Evolutionary conservation across 2,888 invertebrate genomes (phyloP).

Genomic region (Ornithoptera alexandrae): DNA sequence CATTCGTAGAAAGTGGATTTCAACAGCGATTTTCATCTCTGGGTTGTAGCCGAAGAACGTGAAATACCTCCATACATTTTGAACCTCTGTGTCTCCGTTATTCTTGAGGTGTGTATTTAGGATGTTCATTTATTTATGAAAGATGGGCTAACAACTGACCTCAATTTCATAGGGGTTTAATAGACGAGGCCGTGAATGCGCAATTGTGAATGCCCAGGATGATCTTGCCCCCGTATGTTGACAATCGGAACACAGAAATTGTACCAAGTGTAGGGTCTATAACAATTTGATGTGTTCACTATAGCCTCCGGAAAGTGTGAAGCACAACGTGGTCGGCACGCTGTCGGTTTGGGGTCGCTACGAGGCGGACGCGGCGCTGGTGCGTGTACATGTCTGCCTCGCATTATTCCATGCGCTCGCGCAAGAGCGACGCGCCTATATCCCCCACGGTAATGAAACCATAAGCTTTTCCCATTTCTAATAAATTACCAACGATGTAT

Average conservation of each 20-base stretch:
- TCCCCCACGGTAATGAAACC: slow-evolving; percentile 85
- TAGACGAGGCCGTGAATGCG: not conserved
- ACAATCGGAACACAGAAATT: too few species aligned
- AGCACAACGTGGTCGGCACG: slow-evolving; percentile 88
- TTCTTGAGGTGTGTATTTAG: slow-evolving; percentile 61
- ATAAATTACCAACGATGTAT: not conserved
- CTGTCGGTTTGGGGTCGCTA: slow-evolving; percentile 86
- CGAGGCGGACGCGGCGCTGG: slow-evolving; percentile 41
- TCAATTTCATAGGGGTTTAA: not conserved
- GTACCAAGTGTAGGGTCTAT: too few species aligned
- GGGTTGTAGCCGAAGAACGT: slow-evolving; percentile 93
- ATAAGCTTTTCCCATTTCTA: not conserved
- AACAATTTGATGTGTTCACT: not conserved
- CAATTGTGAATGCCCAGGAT: not conserved
- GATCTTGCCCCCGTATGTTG: too few species aligned
- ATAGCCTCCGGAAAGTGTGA: slow-evolving; percentile 92
- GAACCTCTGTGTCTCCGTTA: slow-evolving; percentile 86
- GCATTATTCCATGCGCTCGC: slow-evolving; percentile 93
- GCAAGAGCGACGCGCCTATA: slow-evolving; percentile 94
- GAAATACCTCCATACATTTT: slow-evolving; percentile 87
- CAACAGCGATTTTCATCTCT: slow-evolving; percentile 79
- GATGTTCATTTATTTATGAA: not conserved
- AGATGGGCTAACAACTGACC: not conserved
- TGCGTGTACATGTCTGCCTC: slow-evolving; percentile 83
- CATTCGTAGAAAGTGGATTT: slow-evolving; percentile 48